These are phyloP conservation scores for Saccopteryx bilineata DNA, from an alignment of 2,113 vertebrate species.

Conservation along the genomic window DNA sequence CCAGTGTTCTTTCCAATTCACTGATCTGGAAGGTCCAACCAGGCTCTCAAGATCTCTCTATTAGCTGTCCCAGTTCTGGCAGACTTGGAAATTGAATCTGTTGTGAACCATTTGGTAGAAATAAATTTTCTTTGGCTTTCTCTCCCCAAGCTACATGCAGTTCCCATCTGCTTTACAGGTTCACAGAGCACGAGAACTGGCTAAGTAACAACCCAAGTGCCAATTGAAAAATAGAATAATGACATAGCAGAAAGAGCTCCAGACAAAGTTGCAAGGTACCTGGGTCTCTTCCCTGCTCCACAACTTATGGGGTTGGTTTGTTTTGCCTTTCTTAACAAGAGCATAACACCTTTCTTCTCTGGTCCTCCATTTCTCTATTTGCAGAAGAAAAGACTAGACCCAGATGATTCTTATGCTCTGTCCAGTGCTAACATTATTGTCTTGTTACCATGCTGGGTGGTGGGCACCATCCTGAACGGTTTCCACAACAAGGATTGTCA, in stretches of 20 bases:
- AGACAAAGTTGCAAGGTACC: not conserved
- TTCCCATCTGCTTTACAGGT: conserved; percentile 56
- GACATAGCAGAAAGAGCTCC: not conserved
- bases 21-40: not conserved
- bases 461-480: not conserved
- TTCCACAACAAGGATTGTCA: not conserved
- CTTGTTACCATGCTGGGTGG: accelerated
- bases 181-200: conserved; percentile 31
- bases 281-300: not conserved
- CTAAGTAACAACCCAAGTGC: not conserved
- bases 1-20: not conserved
- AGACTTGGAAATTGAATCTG: conserved; percentile 34
- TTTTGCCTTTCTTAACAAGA: not conserved
- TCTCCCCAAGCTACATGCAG: conserved; percentile 9
- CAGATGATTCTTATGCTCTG: accelerated
- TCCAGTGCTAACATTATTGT: not conserved
- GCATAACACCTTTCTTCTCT: not conserved
- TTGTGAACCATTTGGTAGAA: conserved; percentile 39
- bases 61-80: not conserved
- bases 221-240: not conserved
- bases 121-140: conserved; percentile 60
- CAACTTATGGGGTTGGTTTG: not conserved
- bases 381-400: not conserved
- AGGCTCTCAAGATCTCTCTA: not conserved
- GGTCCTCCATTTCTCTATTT: not conserved